Evolutionary conservation across 2,888 invertebrate genomes (phyloP).

Genomic region (Tetragonula carbonaria): DNA sequence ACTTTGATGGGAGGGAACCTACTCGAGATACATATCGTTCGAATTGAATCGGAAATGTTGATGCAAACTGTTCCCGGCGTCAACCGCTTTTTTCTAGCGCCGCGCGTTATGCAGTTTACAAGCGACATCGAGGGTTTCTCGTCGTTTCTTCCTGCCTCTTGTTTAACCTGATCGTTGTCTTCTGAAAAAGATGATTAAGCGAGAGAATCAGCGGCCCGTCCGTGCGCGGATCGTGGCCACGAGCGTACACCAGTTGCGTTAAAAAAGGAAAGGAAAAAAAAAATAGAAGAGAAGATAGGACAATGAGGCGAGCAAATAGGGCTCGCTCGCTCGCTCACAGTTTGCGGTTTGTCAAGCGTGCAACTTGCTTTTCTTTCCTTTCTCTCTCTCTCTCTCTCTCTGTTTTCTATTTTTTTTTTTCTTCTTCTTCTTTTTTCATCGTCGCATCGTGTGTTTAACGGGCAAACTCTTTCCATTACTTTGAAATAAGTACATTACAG

Average conservation of each 20-base stretch:
- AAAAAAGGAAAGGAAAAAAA: slow-evolving; percentile 51
- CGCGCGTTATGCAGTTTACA: background rate
- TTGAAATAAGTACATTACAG: slow-evolving; percentile 65
- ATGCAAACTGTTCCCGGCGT: background rate
- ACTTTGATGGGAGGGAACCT: background rate
- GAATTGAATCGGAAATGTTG: background rate
- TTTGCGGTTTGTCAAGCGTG: slow-evolving; percentile 66
- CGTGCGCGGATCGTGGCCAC: slow-evolving; percentile 21
- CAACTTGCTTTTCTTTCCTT: slow-evolving; percentile 47
- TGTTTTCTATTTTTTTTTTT: no score
- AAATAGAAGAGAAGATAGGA: slow-evolving; percentile 21
- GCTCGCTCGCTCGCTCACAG: slow-evolving; percentile 61
- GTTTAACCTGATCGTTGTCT: slow-evolving; percentile 69
- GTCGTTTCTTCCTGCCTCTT: slow-evolving; percentile 39
- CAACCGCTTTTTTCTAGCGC: background rate
- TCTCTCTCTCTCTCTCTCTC: no score
- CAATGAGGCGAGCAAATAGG: slow-evolving; percentile 71
- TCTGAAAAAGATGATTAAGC: slow-evolving; percentile 72
- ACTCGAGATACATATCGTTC: background rate
- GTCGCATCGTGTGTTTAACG: slow-evolving; percentile 54
- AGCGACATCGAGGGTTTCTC: slow-evolving; percentile 25
- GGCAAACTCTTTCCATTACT: slow-evolving; percentile 64
- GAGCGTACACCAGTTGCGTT: slow-evolving; percentile 59
- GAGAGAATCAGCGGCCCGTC: slow-evolving; percentile 23
- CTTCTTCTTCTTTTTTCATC: slow-evolving; percentile 59